A percentile compares a stretch with the other conserved stretches of the same genome.
phyloP scores from a whole-genome alignment of 1,140 invertebrate genomes.

The Penaeus indicus region DNA sequence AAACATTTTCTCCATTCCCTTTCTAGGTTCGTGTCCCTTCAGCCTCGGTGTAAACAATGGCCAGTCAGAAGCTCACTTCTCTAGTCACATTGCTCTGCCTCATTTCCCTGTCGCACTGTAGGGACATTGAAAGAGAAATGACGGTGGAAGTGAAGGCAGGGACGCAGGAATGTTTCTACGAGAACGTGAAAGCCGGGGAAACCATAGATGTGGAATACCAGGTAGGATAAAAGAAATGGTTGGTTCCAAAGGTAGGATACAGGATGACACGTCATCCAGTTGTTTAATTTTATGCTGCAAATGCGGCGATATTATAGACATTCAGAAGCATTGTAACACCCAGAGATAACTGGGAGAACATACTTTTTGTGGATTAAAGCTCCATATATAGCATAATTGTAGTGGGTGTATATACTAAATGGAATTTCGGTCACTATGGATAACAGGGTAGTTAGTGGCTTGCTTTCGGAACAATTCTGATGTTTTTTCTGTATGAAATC shows the following conservation, averaged over 20 bases:
- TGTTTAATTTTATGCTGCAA: background rate
- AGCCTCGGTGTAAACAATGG: constrained; percentile 49
- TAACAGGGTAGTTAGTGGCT: too few species aligned
- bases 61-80: constrained; percentile 34
- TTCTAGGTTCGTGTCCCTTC: background rate
- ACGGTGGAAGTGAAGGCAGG: constrained; percentile 58
- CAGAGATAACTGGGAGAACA: background rate
- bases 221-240: constrained; percentile 7
- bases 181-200: constrained; percentile 56
- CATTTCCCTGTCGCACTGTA: constrained; percentile 29
- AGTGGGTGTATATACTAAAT: too few species aligned
- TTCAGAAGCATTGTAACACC: background rate
- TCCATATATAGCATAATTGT: background rate
- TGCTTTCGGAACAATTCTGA: too few species aligned
- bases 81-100: constrained; percentile 27
- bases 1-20: background rate
- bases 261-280: background rate
- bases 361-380: background rate
- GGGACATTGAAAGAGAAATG: constrained; percentile 64
- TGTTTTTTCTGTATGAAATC: too few species aligned
- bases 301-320: background rate
- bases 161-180: constrained; percentile 59
- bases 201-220: constrained; percentile 59
- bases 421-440: too few species aligned
- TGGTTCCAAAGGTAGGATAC: background rate